Conservation (phyloP, 2,113 vertebrate species). For the Cryptomyrus ogoouensis region DNA sequence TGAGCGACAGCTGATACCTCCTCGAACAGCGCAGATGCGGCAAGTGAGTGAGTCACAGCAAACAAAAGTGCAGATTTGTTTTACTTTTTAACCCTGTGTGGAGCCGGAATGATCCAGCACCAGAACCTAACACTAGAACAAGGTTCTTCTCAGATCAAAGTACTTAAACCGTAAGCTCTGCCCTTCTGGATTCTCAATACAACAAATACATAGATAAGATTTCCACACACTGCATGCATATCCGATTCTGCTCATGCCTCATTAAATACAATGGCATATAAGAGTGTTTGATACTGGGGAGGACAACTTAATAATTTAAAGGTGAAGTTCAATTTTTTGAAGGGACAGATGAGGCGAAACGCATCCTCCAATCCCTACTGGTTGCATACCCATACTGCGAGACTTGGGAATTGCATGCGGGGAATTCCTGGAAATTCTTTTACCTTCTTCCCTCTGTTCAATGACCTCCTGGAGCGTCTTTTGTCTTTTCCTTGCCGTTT, state of each 20-base stretch:
- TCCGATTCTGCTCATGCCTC: neutral
- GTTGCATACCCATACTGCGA: neutral
- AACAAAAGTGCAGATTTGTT: neutral
- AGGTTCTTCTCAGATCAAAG: neutral
- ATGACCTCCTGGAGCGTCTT: conserved; percentile 41
- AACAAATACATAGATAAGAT: neutral
- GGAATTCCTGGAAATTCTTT: conserved; percentile 13
- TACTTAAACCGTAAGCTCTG: neutral
- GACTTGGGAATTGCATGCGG: neutral
- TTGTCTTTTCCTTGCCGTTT: conserved; percentile 47
- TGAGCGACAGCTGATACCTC: neutral
- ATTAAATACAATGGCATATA: neutral
- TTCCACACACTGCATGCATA: neutral
- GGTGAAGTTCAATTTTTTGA: neutral
- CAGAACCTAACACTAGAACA: neutral
- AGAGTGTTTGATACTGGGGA: neutral
- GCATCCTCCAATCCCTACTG: neutral
- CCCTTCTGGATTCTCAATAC: neutral
- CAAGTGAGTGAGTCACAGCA: neutral
- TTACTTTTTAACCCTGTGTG: neutral
- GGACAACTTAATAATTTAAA: neutral
- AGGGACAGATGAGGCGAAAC: neutral
- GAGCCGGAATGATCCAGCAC: neutral
- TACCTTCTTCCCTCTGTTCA: conserved; percentile 51
- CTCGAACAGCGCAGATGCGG: neutral